These are phyloP conservation scores for Drosophila subquinaria DNA, from an alignment of 2,888 invertebrate genomes.

Conservation along the genomic window DNA sequence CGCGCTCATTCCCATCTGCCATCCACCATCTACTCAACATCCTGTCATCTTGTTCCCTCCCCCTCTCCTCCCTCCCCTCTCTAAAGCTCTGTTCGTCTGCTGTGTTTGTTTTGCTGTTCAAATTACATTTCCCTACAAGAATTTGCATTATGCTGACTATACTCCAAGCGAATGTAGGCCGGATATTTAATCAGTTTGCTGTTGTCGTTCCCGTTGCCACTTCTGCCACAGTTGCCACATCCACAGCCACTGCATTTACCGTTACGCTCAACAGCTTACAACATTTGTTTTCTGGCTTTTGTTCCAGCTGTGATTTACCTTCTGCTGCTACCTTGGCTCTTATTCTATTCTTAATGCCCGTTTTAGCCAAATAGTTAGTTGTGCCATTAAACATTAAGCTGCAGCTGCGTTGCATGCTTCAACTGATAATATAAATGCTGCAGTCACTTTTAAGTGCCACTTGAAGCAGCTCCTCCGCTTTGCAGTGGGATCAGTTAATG, in stretches of 20 bases:
- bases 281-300: constrained; percentile 53
- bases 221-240: not conserved
- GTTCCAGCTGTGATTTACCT: constrained; percentile 17
- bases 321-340: not conserved
- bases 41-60: constrained; percentile 39
- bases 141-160: constrained; percentile 60
- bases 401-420: constrained; percentile 3
- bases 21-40: constrained; percentile 47
- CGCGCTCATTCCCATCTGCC: constrained; percentile 9
- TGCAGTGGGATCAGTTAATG: constrained; percentile 1
- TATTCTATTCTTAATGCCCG: constrained; percentile 13
- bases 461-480: constrained; percentile 2
- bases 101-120: constrained; percentile 77
- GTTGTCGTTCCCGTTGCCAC: constrained; percentile 26
- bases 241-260: constrained; percentile 38
- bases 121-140: constrained; percentile 76
- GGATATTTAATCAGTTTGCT: constrained; percentile 79
- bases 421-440: constrained; percentile 4
- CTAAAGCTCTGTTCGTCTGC: constrained; percentile 18
- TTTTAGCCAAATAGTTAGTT: constrained; percentile 32
- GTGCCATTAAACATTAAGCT: constrained; percentile 10
- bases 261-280: constrained; percentile 44
- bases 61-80: not conserved
- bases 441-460: constrained; percentile 1
- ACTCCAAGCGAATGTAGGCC: constrained; percentile 57